Conservation (phyloP, 2,888 invertebrate species). For the Hyles lineata region DNA sequence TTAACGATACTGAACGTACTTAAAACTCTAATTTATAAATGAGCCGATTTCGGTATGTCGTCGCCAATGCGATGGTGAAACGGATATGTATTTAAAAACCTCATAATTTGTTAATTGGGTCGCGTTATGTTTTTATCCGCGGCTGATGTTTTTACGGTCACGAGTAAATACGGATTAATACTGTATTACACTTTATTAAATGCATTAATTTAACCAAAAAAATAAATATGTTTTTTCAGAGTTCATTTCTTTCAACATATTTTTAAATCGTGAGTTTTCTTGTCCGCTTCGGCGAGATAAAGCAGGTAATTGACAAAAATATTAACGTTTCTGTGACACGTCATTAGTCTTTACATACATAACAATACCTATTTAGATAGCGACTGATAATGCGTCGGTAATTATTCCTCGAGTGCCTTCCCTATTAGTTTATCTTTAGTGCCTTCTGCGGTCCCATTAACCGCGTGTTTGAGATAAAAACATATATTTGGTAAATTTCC, state of each 20-base stretch:
- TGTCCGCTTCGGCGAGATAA: neutral
- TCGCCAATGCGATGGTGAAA: neutral
- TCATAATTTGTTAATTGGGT: neutral
- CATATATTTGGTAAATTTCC: slow-evolving; percentile 71
- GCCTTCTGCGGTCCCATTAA: slow-evolving; percentile 63
- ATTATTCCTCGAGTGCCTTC: slow-evolving; percentile 65
- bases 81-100: neutral
- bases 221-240: no score
- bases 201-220: neutral
- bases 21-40: slow-evolving; percentile 18
- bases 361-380: slow-evolving; percentile 43
- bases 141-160: neutral
- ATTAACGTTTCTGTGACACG: slow-evolving; percentile 14
- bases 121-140: neutral
- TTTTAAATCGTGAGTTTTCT: neutral
- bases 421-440: slow-evolving; percentile 72
- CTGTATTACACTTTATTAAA: neutral
- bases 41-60: neutral
- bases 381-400: slow-evolving; percentile 52
- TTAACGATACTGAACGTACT: slow-evolving; percentile 11
- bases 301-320: slow-evolving; percentile 14
- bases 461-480: slow-evolving; percentile 64
- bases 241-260: neutral
- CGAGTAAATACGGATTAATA: neutral
- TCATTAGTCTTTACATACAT: slow-evolving; percentile 22